These are phyloP conservation scores for Caiman crocodilus DNA, from an alignment of 2,797 vertebrate genomes.

Conservation along the genomic window DNA sequence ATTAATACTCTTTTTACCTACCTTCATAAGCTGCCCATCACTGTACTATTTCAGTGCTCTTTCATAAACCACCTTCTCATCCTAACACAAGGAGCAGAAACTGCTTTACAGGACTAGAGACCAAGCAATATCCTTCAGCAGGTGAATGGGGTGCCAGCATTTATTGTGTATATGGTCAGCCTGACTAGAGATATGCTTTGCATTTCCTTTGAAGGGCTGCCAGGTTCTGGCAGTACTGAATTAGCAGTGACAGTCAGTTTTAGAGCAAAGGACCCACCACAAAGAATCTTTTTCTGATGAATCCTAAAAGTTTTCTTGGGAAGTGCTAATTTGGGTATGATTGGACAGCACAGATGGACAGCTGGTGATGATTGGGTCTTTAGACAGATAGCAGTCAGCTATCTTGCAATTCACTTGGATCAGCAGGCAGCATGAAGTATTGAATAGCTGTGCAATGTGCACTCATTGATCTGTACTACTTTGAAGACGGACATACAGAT, in stretches of 20 bases:
- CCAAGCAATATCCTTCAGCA: not conserved
- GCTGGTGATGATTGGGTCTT: not conserved
- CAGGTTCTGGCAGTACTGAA: not conserved
- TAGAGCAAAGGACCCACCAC: not conserved
- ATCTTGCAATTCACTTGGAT: constrained; percentile 34
- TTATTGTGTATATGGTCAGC: constrained; percentile 2
- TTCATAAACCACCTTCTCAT: not conserved
- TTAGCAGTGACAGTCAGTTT: not conserved
- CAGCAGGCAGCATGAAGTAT: not conserved
- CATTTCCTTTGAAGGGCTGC: not conserved
- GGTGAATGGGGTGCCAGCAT: not conserved
- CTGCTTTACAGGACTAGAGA: not conserved
- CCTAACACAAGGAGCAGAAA: not conserved
- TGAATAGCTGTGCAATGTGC: constrained; percentile 27
- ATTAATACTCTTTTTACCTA: not conserved
- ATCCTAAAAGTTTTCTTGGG: constrained; percentile 1
- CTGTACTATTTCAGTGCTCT: not conserved
- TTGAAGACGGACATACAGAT: constrained; percentile 44
- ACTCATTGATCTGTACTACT: constrained; percentile 20
- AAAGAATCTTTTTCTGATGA: not conserved
- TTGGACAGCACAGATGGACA: not conserved
- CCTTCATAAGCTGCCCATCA: not conserved
- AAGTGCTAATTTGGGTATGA: not conserved
- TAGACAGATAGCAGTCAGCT: not conserved
- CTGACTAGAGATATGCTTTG: not conserved